phyloP scores from a whole-genome alignment of 1,140 invertebrate species.

The Streblospio benedicti region DNA sequence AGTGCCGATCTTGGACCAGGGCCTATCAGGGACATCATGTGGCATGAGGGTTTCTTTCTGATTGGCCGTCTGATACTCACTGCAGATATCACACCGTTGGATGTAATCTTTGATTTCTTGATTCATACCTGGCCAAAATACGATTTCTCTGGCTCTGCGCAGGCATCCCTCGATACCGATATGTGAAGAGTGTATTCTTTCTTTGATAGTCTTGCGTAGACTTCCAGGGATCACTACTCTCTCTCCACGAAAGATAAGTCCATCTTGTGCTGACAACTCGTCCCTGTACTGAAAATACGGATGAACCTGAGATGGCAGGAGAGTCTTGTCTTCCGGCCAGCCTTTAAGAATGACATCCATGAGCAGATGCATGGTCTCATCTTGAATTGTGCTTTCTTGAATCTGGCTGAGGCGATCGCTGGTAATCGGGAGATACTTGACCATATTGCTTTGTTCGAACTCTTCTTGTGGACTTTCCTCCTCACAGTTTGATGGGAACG shows the following conservation, averaged over 20 bases:
- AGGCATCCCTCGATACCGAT: conserved; percentile 44
- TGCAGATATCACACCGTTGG: conserved; percentile 39
- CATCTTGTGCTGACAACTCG: no score
- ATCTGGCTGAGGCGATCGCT: background rate
- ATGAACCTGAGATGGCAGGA: conserved; percentile 24
- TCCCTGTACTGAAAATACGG: conserved; percentile 34
- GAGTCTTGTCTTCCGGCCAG: conserved; percentile 39
- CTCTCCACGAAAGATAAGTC: conserved; percentile 36
- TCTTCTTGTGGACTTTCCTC: background rate
- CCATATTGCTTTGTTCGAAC: background rate
- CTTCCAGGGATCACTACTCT: no score
- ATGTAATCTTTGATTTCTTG: conserved; percentile 45
- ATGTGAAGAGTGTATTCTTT: conserved; percentile 44
- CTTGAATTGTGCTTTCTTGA: background rate
- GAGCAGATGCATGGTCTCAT: background rate
- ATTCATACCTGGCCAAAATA: conserved; percentile 46
- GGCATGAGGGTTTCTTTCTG: conserved; percentile 9
- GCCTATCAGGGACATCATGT: background rate
- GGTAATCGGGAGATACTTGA: background rate
- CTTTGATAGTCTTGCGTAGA: conserved; percentile 34
- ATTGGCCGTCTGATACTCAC: conserved; percentile 19
- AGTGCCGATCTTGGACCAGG: background rate
- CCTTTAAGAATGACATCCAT: conserved; percentile 25
- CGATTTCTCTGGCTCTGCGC: conserved; percentile 32
- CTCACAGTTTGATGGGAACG: background rate